Percentiles rank a stretch among this genome's conserved stretches.
Conservation (phyloP, 2,888 invertebrate genomes). For the Cacoxenus indagator region DNA sequence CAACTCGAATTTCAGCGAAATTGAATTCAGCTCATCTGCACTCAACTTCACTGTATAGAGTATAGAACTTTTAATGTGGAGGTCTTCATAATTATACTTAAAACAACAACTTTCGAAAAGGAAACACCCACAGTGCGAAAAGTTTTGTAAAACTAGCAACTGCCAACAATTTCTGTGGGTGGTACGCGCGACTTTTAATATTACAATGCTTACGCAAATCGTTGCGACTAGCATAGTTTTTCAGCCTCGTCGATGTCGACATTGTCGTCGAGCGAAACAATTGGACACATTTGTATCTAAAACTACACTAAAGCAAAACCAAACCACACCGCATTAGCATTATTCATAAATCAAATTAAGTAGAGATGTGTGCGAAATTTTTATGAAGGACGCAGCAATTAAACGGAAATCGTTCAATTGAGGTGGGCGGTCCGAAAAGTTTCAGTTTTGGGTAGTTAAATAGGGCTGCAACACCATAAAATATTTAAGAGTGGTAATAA, state of each 20-base stretch:
- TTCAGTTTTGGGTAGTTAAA: no score
- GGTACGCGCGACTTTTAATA: background rate
- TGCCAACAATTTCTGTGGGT: background rate
- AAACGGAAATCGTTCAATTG: background rate
- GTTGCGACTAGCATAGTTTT: background rate
- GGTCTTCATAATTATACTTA: background rate
- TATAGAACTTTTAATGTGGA: background rate
- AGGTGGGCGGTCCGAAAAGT: no score
- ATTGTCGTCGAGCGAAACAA: background rate
- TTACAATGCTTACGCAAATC: no score
- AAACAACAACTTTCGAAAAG: background rate
- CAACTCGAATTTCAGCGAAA: no score
- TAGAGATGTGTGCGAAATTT: background rate
- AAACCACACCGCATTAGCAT: background rate
- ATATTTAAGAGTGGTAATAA: no score
- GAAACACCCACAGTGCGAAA: constrained; percentile 1
- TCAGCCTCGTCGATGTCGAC: background rate
- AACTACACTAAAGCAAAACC: background rate
- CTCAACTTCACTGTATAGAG: background rate
- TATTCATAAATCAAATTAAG: constrained; percentile 4
- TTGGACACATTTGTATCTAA: background rate
- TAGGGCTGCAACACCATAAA: no score
- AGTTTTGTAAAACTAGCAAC: background rate
- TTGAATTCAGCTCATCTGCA: background rate
- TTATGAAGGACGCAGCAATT: background rate